Evolutionary conservation across 2,113 vertebrate species (phyloP), one percentile per base, ranked within the genome.

Genomic region (Coracopsis vasa): DNA sequence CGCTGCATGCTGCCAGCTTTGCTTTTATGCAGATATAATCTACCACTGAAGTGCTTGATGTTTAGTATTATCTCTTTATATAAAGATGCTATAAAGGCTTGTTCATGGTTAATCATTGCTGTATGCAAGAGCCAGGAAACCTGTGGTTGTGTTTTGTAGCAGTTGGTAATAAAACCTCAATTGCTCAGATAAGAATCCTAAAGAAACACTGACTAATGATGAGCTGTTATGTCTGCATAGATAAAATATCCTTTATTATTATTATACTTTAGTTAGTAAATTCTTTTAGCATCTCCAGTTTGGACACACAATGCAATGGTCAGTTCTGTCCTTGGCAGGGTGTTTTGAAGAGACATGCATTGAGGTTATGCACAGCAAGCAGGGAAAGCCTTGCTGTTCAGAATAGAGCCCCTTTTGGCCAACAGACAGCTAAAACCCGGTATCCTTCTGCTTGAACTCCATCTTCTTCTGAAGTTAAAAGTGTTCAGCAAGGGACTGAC

Each of bases 301-400:
- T 23, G 29, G 50, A 41, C 0, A 2, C 0, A 24, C 0, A 2
- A 35, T 3, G 5, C 44, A 42, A 23, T 1, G 0, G 35, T 19
- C 10, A 35, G 37, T 19, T 7, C 28, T 29, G 27, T 27, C 31
- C 44, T 15, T 11, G 11, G 14, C 8, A 23, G 28, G 9, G 16
- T 7, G 23, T 6, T 35, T 16, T 31, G 41, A 56, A 50, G 29
- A 77, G 10, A 16, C 8, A 16, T 20, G 16, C 21, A 39, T 42
- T 0, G 5, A 25, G 7, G 14, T 23, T 4, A 10, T 0, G 18
- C 7, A 31, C 2, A 41, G 44, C 14, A 50, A 42, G 25, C 0
- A 11, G 51, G 17, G 16, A 39, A 61, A 70, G 13, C 33, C 23
- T 23, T 14, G 13, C 41, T 37, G 11, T 7, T 47, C 29, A 31